A percentile compares a stretch with the other conserved stretches of the same genome.
phyloP scores from a whole-genome alignment of 2,797 vertebrate species.

The Sebastes iracundus region DNA sequence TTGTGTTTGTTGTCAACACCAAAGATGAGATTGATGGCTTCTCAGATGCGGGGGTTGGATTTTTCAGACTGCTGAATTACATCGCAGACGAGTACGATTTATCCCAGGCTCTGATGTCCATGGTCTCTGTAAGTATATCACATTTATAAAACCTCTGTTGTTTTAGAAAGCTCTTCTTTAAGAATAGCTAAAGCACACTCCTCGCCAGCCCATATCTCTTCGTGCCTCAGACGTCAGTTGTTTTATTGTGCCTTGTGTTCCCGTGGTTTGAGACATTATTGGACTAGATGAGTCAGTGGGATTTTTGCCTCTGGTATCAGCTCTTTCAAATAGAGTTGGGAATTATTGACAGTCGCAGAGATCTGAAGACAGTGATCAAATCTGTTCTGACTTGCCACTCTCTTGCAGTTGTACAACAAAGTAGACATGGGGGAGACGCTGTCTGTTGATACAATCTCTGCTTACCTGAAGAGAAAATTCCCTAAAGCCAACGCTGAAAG shows the following conservation, averaged over 20 bases:
- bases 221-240: slow-evolving; percentile 27
- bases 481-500: slow-evolving; percentile 84
- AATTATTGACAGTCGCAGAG: slow-evolving; percentile 48
- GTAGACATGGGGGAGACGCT: slow-evolving; percentile 80
- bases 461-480: slow-evolving; percentile 86
- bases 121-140: slow-evolving; percentile 87
- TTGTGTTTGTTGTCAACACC: slow-evolving; percentile 92
- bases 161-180: slow-evolving; percentile 42
- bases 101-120: slow-evolving; percentile 88
- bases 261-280: slow-evolving; percentile 42
- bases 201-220: slow-evolving; percentile 28
- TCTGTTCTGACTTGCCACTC: slow-evolving; percentile 43
- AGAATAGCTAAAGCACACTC: slow-evolving; percentile 14
- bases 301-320: slow-evolving; percentile 36
- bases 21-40: slow-evolving; percentile 88
- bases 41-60: slow-evolving; percentile 88
- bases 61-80: slow-evolving; percentile 93
- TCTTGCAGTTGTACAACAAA: slow-evolving; percentile 89
- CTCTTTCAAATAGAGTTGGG: slow-evolving; percentile 34
- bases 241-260: slow-evolving; percentile 43
- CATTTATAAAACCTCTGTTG: slow-evolving; percentile 51
- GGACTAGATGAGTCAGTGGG: slow-evolving; percentile 38
- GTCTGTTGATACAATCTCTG: slow-evolving; percentile 83
- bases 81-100: slow-evolving; percentile 88
- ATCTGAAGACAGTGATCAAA: slow-evolving; percentile 43